phyloP scores from a whole-genome alignment of 1,140 invertebrate species.

The Microplitis mediator region DNA sequence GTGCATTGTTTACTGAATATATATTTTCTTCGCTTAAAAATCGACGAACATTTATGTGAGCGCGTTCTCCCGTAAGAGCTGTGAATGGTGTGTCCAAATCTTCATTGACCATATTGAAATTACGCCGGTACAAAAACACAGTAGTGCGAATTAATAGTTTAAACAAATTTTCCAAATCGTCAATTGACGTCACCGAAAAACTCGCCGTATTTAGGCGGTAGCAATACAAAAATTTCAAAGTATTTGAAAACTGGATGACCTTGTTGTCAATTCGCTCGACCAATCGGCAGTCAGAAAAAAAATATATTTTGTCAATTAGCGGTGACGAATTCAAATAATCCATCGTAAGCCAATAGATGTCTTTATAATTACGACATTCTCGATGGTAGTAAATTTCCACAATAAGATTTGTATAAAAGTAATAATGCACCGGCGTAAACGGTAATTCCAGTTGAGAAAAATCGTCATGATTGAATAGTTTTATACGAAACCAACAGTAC shows the following conservation, averaged over 20 bases:
- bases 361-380: not conserved
- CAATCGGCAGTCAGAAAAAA: not conserved
- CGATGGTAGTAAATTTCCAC: not conserved
- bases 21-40: not conserved
- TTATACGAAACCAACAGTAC: not conserved
- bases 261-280: not conserved
- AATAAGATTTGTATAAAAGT: not conserved
- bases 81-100: not conserved
- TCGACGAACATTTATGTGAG: not conserved
- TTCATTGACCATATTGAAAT: not conserved
- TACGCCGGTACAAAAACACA: not conserved
- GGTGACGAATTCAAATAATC: not conserved
- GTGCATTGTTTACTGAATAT: not conserved
- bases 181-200: not conserved
- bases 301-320: not conserved
- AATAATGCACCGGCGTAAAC: not conserved
- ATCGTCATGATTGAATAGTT: not conserved
- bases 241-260: not conserved
- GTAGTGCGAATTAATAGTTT: not conserved
- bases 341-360: not conserved
- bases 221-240: not conserved
- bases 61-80: not conserved
- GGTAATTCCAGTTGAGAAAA: not conserved
- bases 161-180: not conserved
- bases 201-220: not conserved